Percentiles rank a stretch among this genome's conserved stretches.
phyloP scores from a whole-genome alignment of 2,888 invertebrate genomes.

The Folsomia manolachei region DNA sequence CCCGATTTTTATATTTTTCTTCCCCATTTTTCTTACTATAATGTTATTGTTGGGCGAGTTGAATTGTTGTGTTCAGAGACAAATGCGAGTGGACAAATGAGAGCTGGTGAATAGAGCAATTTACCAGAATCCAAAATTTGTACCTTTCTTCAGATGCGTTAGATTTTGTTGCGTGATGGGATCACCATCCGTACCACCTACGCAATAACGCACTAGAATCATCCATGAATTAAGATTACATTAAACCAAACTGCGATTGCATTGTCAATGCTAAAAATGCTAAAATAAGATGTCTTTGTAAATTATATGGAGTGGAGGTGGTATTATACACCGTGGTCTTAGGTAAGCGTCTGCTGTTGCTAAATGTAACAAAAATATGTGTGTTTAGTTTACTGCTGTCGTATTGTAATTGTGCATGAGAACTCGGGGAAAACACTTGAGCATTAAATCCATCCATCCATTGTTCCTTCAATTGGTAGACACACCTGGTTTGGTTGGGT shows the following conservation, averaged over 20 bases:
- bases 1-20: background rate
- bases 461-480: constrained; percentile 3
- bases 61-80: background rate
- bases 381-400: too few relatives aligned
- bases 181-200: background rate
- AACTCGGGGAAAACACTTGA: background rate
- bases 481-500: constrained; percentile 11
- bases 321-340: background rate
- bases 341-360: background rate
- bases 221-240: background rate
- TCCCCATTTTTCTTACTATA: background rate
- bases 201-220: background rate
- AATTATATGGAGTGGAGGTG: background rate
- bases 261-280: background rate
- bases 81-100: background rate
- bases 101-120: background rate
- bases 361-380: too few relatives aligned
- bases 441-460: background rate
- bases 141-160: background rate
- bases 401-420: too few relatives aligned
- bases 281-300: background rate
- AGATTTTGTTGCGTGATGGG: background rate
- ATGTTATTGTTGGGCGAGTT: background rate
- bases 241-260: background rate
- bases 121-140: background rate